Evolutionary conservation across 2,888 invertebrate genomes (phyloP).

Genomic region (Himalopsyche kuldschensis): DNA sequence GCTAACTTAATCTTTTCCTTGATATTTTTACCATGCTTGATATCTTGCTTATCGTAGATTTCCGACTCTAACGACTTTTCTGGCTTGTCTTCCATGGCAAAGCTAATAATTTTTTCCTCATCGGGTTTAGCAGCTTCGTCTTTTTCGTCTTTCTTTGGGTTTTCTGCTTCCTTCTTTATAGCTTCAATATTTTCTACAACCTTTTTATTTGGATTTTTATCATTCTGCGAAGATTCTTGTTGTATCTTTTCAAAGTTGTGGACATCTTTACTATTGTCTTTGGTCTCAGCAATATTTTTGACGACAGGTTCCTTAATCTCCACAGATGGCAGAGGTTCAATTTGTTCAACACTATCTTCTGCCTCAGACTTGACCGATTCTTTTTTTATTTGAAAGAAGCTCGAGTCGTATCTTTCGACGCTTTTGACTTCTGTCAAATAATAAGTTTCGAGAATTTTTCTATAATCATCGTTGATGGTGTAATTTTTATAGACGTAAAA

Average conservation of each 20-base stretch:
- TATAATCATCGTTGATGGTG: conserved; percentile 63
- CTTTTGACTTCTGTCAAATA: conserved; percentile 66
- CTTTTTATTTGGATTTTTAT: conserved; percentile 40
- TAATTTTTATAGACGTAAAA: conserved; percentile 70
- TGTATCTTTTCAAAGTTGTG: conserved; percentile 29
- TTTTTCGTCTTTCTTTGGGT: conserved; percentile 44
- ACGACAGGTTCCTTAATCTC: conserved; percentile 50
- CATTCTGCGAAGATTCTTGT: conserved; percentile 42
- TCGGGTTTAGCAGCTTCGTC: conserved; percentile 51
- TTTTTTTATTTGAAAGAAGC: conserved; percentile 47
- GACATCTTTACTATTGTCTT: conserved; percentile 30
- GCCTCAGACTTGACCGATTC: conserved; percentile 46
- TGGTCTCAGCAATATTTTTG: conserved; percentile 42
- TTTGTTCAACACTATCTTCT: conserved; percentile 42
- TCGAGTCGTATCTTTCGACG: conserved; percentile 48
- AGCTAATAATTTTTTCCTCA: conserved; percentile 59
- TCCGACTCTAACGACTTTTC: conserved; percentile 51
- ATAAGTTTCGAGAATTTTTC: conserved; percentile 59
- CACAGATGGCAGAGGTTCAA: conserved; percentile 49
- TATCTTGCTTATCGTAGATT: conserved; percentile 40
- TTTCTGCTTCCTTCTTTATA: conserved; percentile 45
- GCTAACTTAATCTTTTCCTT: conserved; percentile 60
- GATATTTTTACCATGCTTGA: conserved; percentile 56
- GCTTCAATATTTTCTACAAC: conserved; percentile 44
- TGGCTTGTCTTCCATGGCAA: conserved; percentile 56